Conservation (phyloP, 2,888 invertebrate species). For the Synergus umbraculus region DNA sequence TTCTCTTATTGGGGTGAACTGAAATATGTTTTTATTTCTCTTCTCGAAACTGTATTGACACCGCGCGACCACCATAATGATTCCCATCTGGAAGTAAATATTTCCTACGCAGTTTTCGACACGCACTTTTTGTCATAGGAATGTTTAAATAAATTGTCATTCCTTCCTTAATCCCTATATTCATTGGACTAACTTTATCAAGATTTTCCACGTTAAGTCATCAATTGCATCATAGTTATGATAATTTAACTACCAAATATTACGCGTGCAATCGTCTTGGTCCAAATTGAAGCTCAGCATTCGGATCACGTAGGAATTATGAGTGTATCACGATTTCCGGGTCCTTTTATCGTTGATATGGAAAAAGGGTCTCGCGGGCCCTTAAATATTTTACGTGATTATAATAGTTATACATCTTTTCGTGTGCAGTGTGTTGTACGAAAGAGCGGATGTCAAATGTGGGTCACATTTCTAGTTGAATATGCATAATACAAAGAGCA, state of each 20-base stretch:
- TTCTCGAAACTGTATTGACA: background rate
- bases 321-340: constrained; percentile 23
- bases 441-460: constrained; percentile 34
- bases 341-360: background rate
- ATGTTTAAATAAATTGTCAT: too few species aligned
- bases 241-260: constrained; percentile 30
- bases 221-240: background rate
- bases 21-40: background rate
- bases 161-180: too few species aligned
- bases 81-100: too few species aligned
- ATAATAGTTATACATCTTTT: background rate
- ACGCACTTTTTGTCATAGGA: too few species aligned
- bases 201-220: constrained; percentile 4
- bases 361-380: constrained; percentile 2
- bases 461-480: constrained; percentile 20
- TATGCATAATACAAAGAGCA: constrained; percentile 26
- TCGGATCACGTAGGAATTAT: constrained; percentile 24
- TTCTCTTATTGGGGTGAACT: background rate
- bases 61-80: too few species aligned
- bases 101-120: too few species aligned
- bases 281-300: constrained; percentile 9
- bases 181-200: background rate
- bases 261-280: constrained; percentile 23
- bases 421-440: background rate
- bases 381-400: too few species aligned